phyloP scores from a whole-genome alignment of 2,888 invertebrate species.

The Allygus modestus region DNA sequence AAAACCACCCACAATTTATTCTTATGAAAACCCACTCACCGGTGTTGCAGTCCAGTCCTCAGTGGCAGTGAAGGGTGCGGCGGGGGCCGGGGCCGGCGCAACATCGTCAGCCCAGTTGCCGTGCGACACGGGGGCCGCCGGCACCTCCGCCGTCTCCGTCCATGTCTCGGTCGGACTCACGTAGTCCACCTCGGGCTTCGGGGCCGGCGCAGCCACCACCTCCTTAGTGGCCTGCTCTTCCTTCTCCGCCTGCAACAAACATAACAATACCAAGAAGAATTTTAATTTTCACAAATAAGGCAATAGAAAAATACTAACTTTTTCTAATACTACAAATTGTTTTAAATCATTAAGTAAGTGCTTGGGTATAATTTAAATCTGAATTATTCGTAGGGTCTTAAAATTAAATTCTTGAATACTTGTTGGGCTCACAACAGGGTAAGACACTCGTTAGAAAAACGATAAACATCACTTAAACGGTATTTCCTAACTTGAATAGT shows the following conservation, averaged over 20 bases:
- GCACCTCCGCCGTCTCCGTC: constrained; percentile 66
- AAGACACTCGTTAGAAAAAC: no score
- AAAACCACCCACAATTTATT: no score
- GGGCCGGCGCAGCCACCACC: constrained; percentile 76
- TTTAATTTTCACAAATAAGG: neutral
- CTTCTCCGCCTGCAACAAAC: constrained; percentile 86
- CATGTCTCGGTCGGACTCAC: constrained; percentile 67
- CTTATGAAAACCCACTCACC: no score
- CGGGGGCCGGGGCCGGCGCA: constrained; percentile 72
- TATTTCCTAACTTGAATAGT: no score
- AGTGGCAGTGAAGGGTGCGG: constrained; percentile 72
- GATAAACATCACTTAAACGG: no score
- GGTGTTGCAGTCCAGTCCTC: constrained; percentile 71
- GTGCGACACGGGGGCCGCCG: constrained; percentile 34
- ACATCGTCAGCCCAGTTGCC: constrained; percentile 78
- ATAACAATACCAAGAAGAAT: no score
- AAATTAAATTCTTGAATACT: no score
- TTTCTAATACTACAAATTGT: no score
- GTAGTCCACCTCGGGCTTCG: constrained; percentile 75
- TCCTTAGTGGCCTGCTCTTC: constrained; percentile 95
- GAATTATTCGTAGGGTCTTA: no score
- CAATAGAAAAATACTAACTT: neutral
- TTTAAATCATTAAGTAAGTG: no score
- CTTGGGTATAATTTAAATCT: no score
- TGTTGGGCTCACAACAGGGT: no score